These are phyloP conservation scores for Anneissia japonica DNA, from an alignment of 35 echinoderm and acorn worm genomes.

Conservation along the genomic window DNA sequence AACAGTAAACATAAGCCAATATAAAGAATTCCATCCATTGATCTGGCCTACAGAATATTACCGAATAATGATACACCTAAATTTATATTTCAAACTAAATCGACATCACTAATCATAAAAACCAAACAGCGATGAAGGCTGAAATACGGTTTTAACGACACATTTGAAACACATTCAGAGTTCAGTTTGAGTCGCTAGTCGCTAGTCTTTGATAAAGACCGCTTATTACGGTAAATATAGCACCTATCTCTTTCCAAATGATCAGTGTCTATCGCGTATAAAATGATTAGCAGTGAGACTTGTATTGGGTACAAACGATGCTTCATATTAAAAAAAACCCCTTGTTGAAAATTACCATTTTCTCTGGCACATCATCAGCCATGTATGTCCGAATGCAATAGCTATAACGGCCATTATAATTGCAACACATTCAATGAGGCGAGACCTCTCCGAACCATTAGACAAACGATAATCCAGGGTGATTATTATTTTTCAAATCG, in stretches of 20 bases:
- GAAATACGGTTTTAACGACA: too few relatives aligned
- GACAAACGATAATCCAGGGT: background rate
- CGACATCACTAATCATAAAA: background rate
- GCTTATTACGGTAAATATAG: background rate
- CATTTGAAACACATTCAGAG: background rate
- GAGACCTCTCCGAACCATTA: background rate
- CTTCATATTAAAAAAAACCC: background rate
- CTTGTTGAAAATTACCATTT: background rate
- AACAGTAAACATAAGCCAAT: too few relatives aligned
- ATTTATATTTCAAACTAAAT: too few relatives aligned
- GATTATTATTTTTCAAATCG: conserved; percentile 2
- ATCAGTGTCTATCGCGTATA: background rate
- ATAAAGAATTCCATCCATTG: too few relatives aligned
- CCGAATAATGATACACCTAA: too few relatives aligned
- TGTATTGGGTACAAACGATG: background rate
- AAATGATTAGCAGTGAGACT: background rate
- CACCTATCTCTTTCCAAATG: background rate
- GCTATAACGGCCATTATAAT: background rate
- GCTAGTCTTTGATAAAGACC: background rate
- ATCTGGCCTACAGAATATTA: too few relatives aligned
- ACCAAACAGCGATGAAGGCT: background rate
- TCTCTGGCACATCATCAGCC: background rate
- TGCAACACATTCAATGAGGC: background rate
- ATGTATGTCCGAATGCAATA: background rate
- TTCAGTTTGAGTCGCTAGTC: background rate